Percentiles rank a stretch among this genome's conserved stretches.
Conservation (phyloP, 2,888 invertebrate species). For the Hypomecis atomaria region DNA sequence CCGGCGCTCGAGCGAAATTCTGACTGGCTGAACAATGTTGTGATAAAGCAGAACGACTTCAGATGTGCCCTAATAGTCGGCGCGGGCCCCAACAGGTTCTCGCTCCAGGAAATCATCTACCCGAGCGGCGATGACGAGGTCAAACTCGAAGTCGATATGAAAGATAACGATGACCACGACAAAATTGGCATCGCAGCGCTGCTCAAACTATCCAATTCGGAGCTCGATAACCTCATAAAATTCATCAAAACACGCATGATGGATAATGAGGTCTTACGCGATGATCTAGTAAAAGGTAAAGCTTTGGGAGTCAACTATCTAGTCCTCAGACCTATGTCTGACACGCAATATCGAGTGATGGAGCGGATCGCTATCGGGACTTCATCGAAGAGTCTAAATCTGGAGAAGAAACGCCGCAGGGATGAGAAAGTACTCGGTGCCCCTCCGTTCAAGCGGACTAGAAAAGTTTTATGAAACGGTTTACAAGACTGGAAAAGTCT, state of each 20-base stretch:
- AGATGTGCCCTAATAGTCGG: slow-evolving; percentile 72
- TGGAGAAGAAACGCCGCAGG: slow-evolving; percentile 59
- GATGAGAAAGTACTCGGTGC: slow-evolving; percentile 61
- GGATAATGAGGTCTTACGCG: slow-evolving; percentile 61
- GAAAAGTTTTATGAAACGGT: slow-evolving; percentile 42
- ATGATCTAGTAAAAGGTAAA: slow-evolving; percentile 71
- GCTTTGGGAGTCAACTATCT: slow-evolving; percentile 70
- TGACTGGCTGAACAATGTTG: slow-evolving; percentile 68
- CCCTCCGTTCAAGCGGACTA: slow-evolving; percentile 62
- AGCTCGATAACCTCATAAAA: slow-evolving; percentile 64
- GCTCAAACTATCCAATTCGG: slow-evolving; percentile 60
- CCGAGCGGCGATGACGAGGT: slow-evolving; percentile 62
- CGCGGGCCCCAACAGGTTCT: slow-evolving; percentile 75
- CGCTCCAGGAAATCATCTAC: slow-evolving; percentile 73
- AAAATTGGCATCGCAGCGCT: slow-evolving; percentile 74
- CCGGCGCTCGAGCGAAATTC: slow-evolving; percentile 69
- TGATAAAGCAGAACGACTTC: slow-evolving; percentile 67
- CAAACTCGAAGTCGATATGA: slow-evolving; percentile 71
- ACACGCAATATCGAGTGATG: slow-evolving; percentile 69
- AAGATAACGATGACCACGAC: slow-evolving; percentile 73
- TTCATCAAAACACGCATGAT: slow-evolving; percentile 66
- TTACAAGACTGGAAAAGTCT: too few species aligned
- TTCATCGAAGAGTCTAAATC: slow-evolving; percentile 56
- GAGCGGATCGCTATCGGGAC: slow-evolving; percentile 68
- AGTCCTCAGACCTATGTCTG: slow-evolving; percentile 66